Conservation (phyloP, 2,113 vertebrate species). For the Heterocephalus glaber region DNA sequence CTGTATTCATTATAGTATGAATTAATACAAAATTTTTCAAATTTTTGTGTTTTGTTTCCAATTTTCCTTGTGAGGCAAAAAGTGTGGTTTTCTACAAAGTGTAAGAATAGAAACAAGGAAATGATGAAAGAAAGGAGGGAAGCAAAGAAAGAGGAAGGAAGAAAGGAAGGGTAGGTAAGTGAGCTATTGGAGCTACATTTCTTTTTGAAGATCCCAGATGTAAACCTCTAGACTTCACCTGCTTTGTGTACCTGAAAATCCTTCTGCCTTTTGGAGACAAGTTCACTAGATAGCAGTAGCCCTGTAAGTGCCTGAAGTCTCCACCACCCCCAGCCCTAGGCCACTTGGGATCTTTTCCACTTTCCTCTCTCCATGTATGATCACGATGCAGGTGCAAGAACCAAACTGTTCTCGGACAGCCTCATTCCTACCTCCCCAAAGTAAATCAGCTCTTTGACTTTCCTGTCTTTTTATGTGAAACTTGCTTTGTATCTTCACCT, state of each 20-base stretch:
- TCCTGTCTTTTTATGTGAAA: background rate
- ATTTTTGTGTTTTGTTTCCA: slow-evolving; percentile 4
- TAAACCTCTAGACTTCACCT: background rate
- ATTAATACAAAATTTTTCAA: background rate
- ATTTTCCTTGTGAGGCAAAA: background rate
- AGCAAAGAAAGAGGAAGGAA: accelerated
- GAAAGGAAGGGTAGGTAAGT: background rate
- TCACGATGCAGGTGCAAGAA: background rate
- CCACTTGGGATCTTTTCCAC: background rate
- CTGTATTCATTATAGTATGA: background rate
- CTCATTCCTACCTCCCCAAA: background rate
- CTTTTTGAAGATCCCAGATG: background rate
- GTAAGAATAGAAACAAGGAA: background rate
- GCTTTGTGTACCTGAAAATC: background rate
- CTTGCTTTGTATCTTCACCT: background rate
- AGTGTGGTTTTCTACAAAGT: background rate
- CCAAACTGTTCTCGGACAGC: background rate
- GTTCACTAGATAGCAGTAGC: background rate
- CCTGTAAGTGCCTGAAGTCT: background rate
- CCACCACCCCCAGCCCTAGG: background rate
- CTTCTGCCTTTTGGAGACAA: background rate
- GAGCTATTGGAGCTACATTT: background rate
- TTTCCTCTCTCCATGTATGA: background rate
- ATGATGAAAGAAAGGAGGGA: background rate
- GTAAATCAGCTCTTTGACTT: background rate